Evolutionary conservation across 2,797 vertebrate species (phyloP).

Genomic region (Pseudochaenichthys georgianus): DNA sequence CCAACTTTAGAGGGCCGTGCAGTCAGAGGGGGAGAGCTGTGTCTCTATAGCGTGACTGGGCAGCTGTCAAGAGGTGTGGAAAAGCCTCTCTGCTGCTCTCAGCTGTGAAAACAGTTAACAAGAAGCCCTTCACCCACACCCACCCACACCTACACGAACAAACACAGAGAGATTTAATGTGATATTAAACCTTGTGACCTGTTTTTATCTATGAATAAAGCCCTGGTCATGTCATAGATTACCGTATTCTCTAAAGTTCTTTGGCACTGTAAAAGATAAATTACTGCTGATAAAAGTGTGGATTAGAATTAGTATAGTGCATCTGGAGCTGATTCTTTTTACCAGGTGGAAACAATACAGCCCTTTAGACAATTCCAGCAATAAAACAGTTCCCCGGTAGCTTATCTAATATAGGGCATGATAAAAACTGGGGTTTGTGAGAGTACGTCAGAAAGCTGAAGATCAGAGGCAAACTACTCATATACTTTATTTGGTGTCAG

Average conservation of each 20-base stretch:
- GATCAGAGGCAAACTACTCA: too few species aligned
- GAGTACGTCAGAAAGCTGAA: neutral
- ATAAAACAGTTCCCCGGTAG: conserved; percentile 20
- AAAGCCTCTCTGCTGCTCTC: conserved; percentile 74
- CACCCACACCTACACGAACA: neutral
- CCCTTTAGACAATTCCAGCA: conserved; percentile 2
- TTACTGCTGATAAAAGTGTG: conserved; percentile 3
- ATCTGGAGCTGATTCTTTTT: neutral
- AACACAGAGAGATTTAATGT: conserved; percentile 1
- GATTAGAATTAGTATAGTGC: neutral
- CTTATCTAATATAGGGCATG: conserved; percentile 14
- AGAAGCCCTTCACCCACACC: conserved; percentile 38
- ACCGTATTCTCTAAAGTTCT: neutral
- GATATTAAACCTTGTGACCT: conserved; percentile 10
- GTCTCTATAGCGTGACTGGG: conserved; percentile 72
- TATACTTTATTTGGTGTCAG: too few species aligned
- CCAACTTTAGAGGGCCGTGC: conserved; percentile 57
- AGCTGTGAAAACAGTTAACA: conserved; percentile 83
- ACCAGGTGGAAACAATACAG: conserved; percentile 1
- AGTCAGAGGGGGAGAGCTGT: conserved; percentile 44
- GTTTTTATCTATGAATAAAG: conserved; percentile 31
- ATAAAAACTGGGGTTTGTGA: neutral
- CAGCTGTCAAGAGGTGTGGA: conserved; percentile 82
- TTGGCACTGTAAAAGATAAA: neutral
- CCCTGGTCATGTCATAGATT: conserved; percentile 2